These are phyloP conservation scores for Enteromius paludinosus DNA, from an alignment of 2,797 vertebrate species.

Conservation along the genomic window DNA sequence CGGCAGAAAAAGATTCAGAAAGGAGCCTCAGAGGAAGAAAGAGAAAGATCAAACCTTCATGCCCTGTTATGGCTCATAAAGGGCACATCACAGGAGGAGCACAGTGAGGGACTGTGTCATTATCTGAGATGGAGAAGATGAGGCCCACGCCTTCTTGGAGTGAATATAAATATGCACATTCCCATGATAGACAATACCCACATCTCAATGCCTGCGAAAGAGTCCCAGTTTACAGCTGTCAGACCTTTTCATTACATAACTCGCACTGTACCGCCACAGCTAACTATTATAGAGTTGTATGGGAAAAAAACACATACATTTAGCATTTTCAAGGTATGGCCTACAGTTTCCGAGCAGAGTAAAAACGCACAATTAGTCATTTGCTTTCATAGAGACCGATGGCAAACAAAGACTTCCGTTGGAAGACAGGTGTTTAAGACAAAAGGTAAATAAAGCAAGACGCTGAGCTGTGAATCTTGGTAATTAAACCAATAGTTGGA, in stretches of 20 bases:
- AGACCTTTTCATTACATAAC: constrained; percentile 45
- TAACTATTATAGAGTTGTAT: neutral
- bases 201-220: constrained; percentile 42
- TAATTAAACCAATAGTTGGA: constrained; percentile 13
- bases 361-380: neutral
- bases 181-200: constrained; percentile 56
- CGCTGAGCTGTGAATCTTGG: constrained; percentile 26
- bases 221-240: constrained; percentile 56
- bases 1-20: constrained; percentile 42
- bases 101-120: constrained; percentile 40
- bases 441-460: constrained; percentile 2
- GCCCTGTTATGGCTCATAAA: constrained; percentile 59
- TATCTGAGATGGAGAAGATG: constrained; percentile 48
- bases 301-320: neutral
- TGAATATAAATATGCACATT: constrained; percentile 62
- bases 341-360: neutral
- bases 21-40: constrained; percentile 47
- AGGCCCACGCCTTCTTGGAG: constrained; percentile 47
- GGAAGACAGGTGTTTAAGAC: constrained; percentile 14
- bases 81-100: constrained; percentile 50
- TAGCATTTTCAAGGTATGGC: neutral
- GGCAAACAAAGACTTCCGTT: neutral
- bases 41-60: constrained; percentile 61
- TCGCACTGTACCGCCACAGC: constrained; percentile 6
- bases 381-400: neutral